Conservation (phyloP, 2,888 invertebrate species). For the Tinea trinotella region DNA sequence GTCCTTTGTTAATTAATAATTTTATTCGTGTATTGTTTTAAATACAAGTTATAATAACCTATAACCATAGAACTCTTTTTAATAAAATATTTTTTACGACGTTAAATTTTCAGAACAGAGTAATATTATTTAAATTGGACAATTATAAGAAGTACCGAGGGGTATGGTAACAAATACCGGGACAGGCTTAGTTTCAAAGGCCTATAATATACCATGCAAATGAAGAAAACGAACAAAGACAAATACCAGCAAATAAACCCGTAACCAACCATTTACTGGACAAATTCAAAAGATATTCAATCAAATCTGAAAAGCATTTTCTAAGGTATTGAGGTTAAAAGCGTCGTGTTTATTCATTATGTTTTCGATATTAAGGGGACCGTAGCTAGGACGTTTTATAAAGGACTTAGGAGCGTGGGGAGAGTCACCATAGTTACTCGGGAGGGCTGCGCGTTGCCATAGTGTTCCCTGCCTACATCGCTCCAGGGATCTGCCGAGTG, state of each 20-base stretch:
- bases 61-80: too few relatives aligned
- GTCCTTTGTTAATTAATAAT: too few relatives aligned
- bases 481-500: constrained; percentile 15
- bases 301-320: constrained; percentile 10
- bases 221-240: neutral
- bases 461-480: constrained; percentile 16
- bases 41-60: too few relatives aligned
- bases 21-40: too few relatives aligned
- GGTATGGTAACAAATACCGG: neutral
- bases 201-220: neutral
- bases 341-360: constrained; percentile 19
- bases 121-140: too few relatives aligned
- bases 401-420: constrained; percentile 41
- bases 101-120: too few relatives aligned
- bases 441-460: constrained; percentile 46
- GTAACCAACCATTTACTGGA: neutral
- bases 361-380: constrained; percentile 18
- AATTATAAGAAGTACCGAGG: too few relatives aligned
- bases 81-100: too few relatives aligned
- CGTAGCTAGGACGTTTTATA: constrained; percentile 39
- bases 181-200: neutral
- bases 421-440: constrained; percentile 49
- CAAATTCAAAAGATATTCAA: constrained; percentile 7
- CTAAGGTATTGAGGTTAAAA: constrained; percentile 4
- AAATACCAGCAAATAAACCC: constrained; percentile 2